Conservation (phyloP, 1,140 invertebrate genomes). For the Sminthurinus signatus region DNA sequence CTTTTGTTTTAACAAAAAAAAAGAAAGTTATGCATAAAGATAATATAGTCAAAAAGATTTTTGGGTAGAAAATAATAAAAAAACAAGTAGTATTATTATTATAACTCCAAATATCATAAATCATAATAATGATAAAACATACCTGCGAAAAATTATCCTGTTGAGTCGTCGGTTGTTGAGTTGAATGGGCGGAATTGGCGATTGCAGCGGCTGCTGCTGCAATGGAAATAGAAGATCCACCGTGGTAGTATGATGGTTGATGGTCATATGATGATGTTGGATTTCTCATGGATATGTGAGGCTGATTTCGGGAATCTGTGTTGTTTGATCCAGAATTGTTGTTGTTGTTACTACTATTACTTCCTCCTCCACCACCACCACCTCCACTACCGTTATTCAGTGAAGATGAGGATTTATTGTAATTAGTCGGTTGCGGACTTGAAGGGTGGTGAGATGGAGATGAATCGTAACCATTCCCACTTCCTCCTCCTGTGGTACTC, state of each 20-base stretch:
- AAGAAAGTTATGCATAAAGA: no score
- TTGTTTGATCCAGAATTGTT: no score
- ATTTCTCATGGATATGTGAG: not conserved
- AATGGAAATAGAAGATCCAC: not conserved
- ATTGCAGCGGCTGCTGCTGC: constrained; percentile 11
- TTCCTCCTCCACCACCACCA: not conserved
- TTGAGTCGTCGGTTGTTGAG: not conserved
- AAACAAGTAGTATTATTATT: no score
- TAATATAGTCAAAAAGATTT: no score
- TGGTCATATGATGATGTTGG: constrained; percentile 11
- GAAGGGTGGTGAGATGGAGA: constrained; percentile 17
- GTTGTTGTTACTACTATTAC: no score
- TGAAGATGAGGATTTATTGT: no score
- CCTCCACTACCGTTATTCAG: constrained; percentile 5
- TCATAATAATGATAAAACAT: no score
- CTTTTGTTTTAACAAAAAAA: no score
- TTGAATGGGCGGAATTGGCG: not conserved
- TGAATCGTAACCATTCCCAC: constrained; percentile 17
- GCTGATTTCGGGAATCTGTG: constrained; percentile 4
- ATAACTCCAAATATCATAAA: no score
- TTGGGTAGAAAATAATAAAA: no score
- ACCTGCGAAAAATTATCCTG: constrained; percentile 14
- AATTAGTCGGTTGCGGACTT: constrained; percentile 10
- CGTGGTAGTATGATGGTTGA: constrained; percentile 3
- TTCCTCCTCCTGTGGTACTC: constrained; percentile 15